phyloP scores from a whole-genome alignment of 2,888 invertebrate genomes.

The Ormyrus rosae region DNA sequence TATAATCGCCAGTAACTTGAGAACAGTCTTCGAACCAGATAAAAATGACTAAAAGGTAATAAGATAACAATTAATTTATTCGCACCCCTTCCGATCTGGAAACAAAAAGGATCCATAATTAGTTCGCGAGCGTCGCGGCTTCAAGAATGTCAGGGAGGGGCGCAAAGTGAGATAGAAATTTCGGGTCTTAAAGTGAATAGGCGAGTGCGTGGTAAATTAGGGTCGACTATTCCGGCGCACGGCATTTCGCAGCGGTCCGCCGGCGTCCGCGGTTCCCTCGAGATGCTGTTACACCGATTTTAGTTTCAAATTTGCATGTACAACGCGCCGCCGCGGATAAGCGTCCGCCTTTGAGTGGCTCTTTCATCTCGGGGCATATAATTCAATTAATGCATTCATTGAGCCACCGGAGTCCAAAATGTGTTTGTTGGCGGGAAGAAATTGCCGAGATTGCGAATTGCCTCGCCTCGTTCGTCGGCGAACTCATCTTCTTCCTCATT shows the following conservation, averaged over 20 bases:
- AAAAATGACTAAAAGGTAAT: too few relatives aligned
- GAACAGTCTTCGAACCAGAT: too few relatives aligned
- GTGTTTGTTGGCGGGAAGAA: background rate
- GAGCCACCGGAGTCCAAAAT: constrained; percentile 47
- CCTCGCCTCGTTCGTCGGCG: background rate
- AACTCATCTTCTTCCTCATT: too few relatives aligned
- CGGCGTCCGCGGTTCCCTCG: constrained; percentile 6
- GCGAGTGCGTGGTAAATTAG: too few relatives aligned
- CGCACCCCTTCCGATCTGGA: too few relatives aligned
- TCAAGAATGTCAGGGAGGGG: too few relatives aligned
- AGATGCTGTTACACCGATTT: constrained; percentile 63
- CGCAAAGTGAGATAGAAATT: background rate
- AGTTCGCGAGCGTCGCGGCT: too few relatives aligned
- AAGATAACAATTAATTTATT: too few relatives aligned
- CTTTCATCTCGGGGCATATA: constrained; percentile 60
- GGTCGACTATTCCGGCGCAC: too few relatives aligned
- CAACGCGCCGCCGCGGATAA: constrained; percentile 59
- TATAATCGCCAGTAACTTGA: too few relatives aligned
- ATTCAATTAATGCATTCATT: constrained; percentile 68
- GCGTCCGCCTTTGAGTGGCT: constrained; percentile 64
- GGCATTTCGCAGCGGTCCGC: too few relatives aligned
- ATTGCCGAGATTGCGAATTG: background rate
- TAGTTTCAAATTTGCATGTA: constrained; percentile 66
- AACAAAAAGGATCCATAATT: too few relatives aligned
- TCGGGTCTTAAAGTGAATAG: background rate